Base-by-base conservation (phyloP, 2,113 vertebrate genomes). In the Marmota monax region DNA sequence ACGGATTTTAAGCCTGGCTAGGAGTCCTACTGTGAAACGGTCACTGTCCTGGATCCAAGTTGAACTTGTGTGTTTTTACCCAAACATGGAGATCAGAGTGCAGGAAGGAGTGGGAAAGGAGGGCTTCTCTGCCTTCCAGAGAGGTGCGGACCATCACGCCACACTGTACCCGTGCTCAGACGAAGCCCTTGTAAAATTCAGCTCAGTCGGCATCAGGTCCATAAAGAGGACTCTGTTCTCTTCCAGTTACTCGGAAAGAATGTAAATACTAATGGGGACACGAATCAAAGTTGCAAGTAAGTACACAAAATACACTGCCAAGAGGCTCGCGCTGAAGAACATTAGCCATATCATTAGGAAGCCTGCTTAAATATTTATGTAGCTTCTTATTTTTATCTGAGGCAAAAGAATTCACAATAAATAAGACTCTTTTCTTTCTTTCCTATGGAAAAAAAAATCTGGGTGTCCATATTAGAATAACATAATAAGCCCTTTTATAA, bases 361-460 rank as follows among this genome's bases (percentile, higher is more conserved):
- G 42, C 8, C 67, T 58, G 69, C 63, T 97, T 61, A 96, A 93
- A 93, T 93, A 96, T 97, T 89, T 58, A 96, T 86, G 74, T 0
- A 11, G n/a, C 51, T 94, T 73, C 92, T 96, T 85, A 91, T 82
- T 96, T 91, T 89, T 53, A 92, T 93, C 23, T 34, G 87, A 63
- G 63, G 79, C 78, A 32, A 53, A 84, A 72, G 61, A 73, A 76
- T 70, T 92, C 89, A 56, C 29, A n/a, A 23, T n/a, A 65, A 86
- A 51, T 25, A 27, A 42, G 69, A 11, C 32, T 29, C 25, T 45
- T 92, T 93, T 78, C n/a, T 39, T 80, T 48, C 70, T 63, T 82
- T 17, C 9, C 48, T n/a, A 32, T 61, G 39, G 78, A 74, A 65
- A 58, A 37, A 65, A 58, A 37, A 74, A 42, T 42, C 20, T 78